Conservation (phyloP, 2,888 invertebrate species). For the Lypha dubia region DNA sequence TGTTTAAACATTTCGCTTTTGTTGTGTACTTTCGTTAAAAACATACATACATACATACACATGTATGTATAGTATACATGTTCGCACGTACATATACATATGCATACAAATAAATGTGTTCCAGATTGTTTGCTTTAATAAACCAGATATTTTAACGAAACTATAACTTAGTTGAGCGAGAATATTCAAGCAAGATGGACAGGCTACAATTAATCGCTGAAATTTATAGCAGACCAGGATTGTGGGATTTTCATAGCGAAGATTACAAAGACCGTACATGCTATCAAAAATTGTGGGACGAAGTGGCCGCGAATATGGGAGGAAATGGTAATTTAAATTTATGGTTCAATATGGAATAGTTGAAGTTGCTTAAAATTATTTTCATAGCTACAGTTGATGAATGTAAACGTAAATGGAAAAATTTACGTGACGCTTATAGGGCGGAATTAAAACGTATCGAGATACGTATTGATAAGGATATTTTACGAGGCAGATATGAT, state of each 20-base stretch:
- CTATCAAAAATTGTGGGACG: constrained; percentile 7
- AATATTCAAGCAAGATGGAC: constrained; percentile 78
- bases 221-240: constrained; percentile 74
- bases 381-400: constrained; percentile 64
- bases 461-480: constrained; percentile 68
- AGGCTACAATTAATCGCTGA: constrained; percentile 76
- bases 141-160: constrained; percentile 39
- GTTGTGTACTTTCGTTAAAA: neutral
- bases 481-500: constrained; percentile 62
- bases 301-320: constrained; percentile 33
- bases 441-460: constrained; percentile 73
- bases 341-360: neutral
- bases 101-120: too few species aligned
- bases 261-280: constrained; percentile 6
- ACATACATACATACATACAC: too few species aligned
- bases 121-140: too few species aligned
- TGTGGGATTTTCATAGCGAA: constrained; percentile 28
- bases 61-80: too few species aligned
- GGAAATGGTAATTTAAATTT: constrained; percentile 27
- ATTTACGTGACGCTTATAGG: constrained; percentile 77
- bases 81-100: too few species aligned
- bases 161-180: constrained; percentile 76
- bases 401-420: constrained; percentile 70
- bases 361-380: neutral
- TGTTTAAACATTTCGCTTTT: neutral